Base-by-base conservation (phyloP, 2,113 vertebrate species). In the Nesospiza acunhae region DNA sequence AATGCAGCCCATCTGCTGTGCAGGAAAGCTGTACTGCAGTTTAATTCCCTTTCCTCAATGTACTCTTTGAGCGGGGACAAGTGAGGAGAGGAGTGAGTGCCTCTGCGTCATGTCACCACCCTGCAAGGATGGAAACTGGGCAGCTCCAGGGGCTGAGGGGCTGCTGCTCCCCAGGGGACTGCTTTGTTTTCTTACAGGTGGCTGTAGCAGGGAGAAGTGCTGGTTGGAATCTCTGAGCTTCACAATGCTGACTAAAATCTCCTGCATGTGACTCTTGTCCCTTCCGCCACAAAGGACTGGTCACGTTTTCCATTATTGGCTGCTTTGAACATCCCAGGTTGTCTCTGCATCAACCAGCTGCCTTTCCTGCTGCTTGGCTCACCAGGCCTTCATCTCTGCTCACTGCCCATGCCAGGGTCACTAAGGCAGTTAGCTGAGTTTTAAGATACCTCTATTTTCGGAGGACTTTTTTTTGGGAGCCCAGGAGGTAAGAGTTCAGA, bases 1-100 rank as follows among this genome's bases (percentile, higher is more conserved):
- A 11, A 0, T 35, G 23, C 33, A 24, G 47, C 50, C 35, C 52
- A 28, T 33, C 70, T 55, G 53, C 64, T 52, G 24, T 0, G 0
- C 31, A 35, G 63, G 35, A 60, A 76, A 67, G 47, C 5, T 21
- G 37, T 41, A 28, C 28, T 58, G 52, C 46, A 41, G 20, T 87
- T 59, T 58, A 67, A 50, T 75, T 82, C 50, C 15, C 39, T 67
- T 66, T 85, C 41, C 17, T 26, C 41, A 35, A 56, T 85, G 41
- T 53, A 28, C n/a, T 63, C 30, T 73, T 76, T 30, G 62, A 82
- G 30, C 20, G 44, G 24, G 31, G 58, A 39, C 3, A 8, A 31
- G 14, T 2, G 5, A 90, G 41, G 35, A 91, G 26, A 84, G 52
- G 16, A 79, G 22, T 0, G 3, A 66, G 20, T n/a, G 30, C 8